Evolutionary conservation across 2,113 vertebrate species (phyloP).

Genomic region (Podarcis raffonei): DNA sequence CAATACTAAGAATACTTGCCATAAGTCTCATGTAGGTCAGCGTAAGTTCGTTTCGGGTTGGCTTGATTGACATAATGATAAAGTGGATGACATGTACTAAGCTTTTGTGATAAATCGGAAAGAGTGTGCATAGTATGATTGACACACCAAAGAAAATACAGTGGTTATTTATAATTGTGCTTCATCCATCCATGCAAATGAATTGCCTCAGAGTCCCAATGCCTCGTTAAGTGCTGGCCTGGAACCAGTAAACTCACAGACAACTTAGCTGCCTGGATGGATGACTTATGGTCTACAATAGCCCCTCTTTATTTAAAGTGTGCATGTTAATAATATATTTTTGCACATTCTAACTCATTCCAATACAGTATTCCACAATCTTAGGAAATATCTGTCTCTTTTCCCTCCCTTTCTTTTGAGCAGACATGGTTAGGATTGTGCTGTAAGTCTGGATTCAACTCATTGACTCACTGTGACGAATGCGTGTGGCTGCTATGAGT

Average conservation of each 20-base stretch:
- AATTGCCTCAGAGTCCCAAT: conserved; percentile 36
- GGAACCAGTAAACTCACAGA: background rate
- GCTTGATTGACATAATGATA: background rate
- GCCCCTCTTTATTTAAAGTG: background rate
- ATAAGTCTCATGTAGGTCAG: too few species aligned
- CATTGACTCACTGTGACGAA: background rate
- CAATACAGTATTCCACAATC: background rate
- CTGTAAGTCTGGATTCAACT: too few species aligned
- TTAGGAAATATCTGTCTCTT: conserved; percentile 27
- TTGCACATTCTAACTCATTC: background rate
- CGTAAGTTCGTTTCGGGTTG: background rate
- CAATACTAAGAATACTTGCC: too few species aligned
- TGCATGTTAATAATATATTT: background rate
- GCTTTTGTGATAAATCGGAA: background rate
- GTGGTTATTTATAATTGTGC: conserved; percentile 2
- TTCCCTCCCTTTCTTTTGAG: background rate
- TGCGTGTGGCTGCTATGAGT: background rate
- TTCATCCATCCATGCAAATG: background rate
- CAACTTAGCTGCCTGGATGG: background rate
- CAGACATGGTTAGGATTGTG: background rate
- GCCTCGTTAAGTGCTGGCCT: conserved; percentile 28
- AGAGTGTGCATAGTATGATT: background rate
- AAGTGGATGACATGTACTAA: background rate
- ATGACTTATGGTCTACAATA: background rate
- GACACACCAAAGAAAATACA: conserved; percentile 19